Base-by-base conservation (phyloP, 2,888 invertebrate species). In the Zaprionus lineosus region DNA sequence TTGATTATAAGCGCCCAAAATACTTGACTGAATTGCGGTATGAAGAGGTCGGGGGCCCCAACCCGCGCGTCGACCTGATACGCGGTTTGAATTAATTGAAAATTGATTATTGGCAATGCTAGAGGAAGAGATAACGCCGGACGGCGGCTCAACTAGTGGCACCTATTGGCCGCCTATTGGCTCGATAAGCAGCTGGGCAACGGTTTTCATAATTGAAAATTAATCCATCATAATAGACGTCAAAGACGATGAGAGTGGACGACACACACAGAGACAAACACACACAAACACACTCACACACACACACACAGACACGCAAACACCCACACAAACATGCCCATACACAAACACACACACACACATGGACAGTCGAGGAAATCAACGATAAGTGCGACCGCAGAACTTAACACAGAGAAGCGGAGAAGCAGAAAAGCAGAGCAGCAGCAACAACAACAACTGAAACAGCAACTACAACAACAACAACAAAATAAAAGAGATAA, bases 151-250 rank as follows among this genome's bases (percentile, higher is more conserved):
- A 66, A 66, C 60, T 52, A 46, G 41, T 4, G 18, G 19, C 24
- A 6, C 11, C 39, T 28, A 9, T n/a, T n/a, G n/a, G n/a, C n/a
- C 11, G 24, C 3, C 33, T 28, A 39, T 21, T 12, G 16, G 1
- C 16, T 28, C 31, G 58, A 68, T 72, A 72, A 72, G 59, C 46
- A 57, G 46, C 36, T 52, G 48, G 29, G 33, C 40, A 31, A 39
- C 11, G 21, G 36, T 53, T 63, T 59, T 8, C 63, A 74, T 88
- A 89, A 89, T 88, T 88, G 87, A 84, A 87, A 87, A 84, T 83
- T 88, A 89, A 88, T 88, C 87, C 87, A 86, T 88, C 88, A 88
- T 84, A 87, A 89, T 89, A 88, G 87, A 83, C 77, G 84, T 86
- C 87, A 78, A 86, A 74, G 79, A 74, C 70, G 70, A 56, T n/a